phyloP scores from a whole-genome alignment of 2,797 vertebrate genomes.

The Diplodus sargus region DNA sequence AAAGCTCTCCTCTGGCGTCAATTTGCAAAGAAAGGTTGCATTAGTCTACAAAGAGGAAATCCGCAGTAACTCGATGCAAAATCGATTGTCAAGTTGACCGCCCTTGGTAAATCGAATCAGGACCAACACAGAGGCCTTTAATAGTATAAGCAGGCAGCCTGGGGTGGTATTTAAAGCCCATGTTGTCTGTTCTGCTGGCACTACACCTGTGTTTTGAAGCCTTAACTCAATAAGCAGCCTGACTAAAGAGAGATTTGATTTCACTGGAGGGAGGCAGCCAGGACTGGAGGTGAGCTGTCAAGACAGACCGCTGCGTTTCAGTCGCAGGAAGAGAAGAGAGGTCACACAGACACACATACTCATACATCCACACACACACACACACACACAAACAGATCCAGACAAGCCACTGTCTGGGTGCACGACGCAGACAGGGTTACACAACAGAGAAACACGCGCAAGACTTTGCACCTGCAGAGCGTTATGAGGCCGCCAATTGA shows the following conservation, averaged over 20 bases:
- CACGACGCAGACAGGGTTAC: constrained; percentile 4
- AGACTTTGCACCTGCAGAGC: constrained; percentile 9
- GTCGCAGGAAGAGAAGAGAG: constrained; percentile 39
- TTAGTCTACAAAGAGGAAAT: constrained; percentile 75
- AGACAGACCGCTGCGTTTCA: constrained; percentile 35
- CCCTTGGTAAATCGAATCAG: constrained; percentile 83
- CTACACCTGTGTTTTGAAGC: constrained; percentile 78
- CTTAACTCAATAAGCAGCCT: constrained; percentile 80
- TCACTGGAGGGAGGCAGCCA: constrained; percentile 49
- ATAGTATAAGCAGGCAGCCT: constrained; percentile 77
- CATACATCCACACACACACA: neutral
- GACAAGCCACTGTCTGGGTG: constrained; percentile 28
- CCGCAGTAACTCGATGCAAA: constrained; percentile 74
- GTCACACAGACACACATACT: constrained; percentile 20
- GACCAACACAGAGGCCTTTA: constrained; percentile 78
- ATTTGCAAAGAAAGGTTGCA: constrained; percentile 54
- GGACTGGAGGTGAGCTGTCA: constrained; percentile 63
- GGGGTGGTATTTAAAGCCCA: constrained; percentile 75
- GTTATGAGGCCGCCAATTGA: constrained; percentile 19
- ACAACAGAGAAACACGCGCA: constrained; percentile 28
- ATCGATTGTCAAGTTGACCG: constrained; percentile 81
- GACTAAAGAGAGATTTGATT: constrained; percentile 75
- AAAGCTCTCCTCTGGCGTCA: constrained; percentile 32
- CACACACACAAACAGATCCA: neutral
- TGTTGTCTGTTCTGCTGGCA: constrained; percentile 75